Conservation (phyloP, 2,888 invertebrate genomes). For the Archips xylosteana region DNA sequence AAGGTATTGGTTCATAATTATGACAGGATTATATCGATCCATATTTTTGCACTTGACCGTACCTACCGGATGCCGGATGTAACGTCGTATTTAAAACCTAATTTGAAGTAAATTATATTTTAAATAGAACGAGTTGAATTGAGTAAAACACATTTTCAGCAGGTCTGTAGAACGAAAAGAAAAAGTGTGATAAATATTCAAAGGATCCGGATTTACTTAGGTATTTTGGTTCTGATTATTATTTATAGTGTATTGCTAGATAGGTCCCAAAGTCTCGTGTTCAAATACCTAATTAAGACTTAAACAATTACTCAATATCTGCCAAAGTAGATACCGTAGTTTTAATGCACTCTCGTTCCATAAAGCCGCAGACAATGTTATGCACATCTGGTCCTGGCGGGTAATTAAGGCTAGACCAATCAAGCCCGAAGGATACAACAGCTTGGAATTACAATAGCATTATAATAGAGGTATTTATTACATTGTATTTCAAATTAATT, state of each 20-base stretch:
- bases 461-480: slow-evolving; percentile 62
- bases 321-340: slow-evolving; percentile 18
- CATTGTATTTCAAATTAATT: slow-evolving; percentile 38
- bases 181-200: slow-evolving; percentile 9
- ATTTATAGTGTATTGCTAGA: slow-evolving; percentile 10
- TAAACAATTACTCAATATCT: slow-evolving; percentile 21
- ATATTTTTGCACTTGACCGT: no score
- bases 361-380: slow-evolving; percentile 1
- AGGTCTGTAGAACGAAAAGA: not conserved
- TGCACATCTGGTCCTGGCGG: slow-evolving; percentile 9
- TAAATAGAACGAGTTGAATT: not conserved
- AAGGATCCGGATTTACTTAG: not conserved
- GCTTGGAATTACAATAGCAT: not conserved
- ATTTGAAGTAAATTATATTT: slow-evolving; percentile 2
- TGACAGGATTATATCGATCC: no score
- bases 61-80: slow-evolving; percentile 14
- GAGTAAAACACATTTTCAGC: no score
- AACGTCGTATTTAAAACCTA: not conserved
- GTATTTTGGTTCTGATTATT: not conserved
- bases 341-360: slow-evolving; percentile 19
- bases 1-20: no score
- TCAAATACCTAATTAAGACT: slow-evolving; percentile 32
- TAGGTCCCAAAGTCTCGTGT: slow-evolving; percentile 30
- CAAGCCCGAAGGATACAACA: not conserved
- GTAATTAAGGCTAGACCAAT: slow-evolving; percentile 2